Conservation (phyloP, 2,113 vertebrate genomes). For the Cyanoderma ruficeps region DNA sequence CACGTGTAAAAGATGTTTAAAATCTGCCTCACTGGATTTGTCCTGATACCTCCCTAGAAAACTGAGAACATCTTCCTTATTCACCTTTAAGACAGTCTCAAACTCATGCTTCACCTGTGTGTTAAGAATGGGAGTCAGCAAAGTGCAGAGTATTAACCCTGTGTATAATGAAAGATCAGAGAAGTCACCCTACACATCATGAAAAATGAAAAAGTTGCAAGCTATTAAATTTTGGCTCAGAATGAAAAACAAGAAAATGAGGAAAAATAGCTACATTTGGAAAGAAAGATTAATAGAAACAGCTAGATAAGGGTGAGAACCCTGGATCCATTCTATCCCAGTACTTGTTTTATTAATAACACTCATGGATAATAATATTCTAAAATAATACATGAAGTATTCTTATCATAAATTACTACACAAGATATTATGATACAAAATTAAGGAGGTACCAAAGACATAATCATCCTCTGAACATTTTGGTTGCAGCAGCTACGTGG, state of each 20-base stretch:
- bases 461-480: background rate
- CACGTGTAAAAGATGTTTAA: constrained; percentile 65
- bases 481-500: background rate
- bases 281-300: background rate
- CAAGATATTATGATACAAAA: background rate
- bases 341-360: background rate
- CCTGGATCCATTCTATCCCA: background rate
- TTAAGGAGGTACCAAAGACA: background rate
- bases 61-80: constrained; percentile 70
- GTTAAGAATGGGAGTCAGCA: background rate
- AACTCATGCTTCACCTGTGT: constrained; percentile 74
- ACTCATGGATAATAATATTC: background rate
- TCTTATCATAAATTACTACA: background rate
- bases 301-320: background rate
- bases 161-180: background rate
- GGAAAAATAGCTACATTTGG: background rate
- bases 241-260: background rate
- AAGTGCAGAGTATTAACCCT: background rate
- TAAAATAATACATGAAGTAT: background rate
- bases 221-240: background rate
- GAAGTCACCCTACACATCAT: background rate
- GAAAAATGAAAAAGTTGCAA: background rate
- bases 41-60: constrained; percentile 73
- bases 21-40: constrained; percentile 33
- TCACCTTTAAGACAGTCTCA: constrained; percentile 69